Percentiles rank a stretch among this genome's conserved stretches.
These are phyloP conservation scores for Stenodema calcarata DNA, from an alignment of 2,888 invertebrate genomes.

Conservation along the genomic window DNA sequence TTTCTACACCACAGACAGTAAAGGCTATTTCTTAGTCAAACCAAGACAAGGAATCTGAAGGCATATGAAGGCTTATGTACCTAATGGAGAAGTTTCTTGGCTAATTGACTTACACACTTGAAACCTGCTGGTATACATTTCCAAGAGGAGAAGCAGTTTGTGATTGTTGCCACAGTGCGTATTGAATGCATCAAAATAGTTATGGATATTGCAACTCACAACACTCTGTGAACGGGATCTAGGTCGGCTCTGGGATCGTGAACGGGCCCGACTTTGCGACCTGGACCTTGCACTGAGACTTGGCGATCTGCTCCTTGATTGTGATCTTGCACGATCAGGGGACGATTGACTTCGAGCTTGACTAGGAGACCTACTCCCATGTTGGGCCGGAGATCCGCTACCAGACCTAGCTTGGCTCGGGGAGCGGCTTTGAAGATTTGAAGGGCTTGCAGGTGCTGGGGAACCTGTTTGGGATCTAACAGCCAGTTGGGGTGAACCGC, in stretches of 20 bases:
- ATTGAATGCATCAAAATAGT: too few relatives aligned
- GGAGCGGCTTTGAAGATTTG: background rate
- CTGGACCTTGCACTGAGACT: slow-evolving; percentile 43
- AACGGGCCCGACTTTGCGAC: slow-evolving; percentile 57
- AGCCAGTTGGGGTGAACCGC: background rate
- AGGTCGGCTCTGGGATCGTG: slow-evolving; percentile 56
- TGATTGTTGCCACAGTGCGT: too few relatives aligned
- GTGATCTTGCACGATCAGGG: background rate
- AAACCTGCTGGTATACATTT: too few relatives aligned
- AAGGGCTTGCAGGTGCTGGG: background rate
- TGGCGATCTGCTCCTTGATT: background rate
- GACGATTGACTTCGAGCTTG: background rate
- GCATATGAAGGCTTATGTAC: too few relatives aligned
- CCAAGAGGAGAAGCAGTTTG: too few relatives aligned
- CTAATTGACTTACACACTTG: too few relatives aligned
- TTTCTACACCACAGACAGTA: background rate
- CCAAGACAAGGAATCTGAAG: too few relatives aligned
- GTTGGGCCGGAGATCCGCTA: slow-evolving; percentile 11
- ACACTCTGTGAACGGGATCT: slow-evolving; percentile 27
- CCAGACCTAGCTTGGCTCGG: slow-evolving; percentile 31
- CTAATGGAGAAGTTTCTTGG: too few relatives aligned
- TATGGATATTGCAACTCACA: too few relatives aligned
- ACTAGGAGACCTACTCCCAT: slow-evolving; percentile 2
- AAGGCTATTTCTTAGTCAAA: too few relatives aligned
- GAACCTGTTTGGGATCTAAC: background rate